Base-by-base conservation (phyloP, 2,888 invertebrate species). In the Polia nebulosa region DNA sequence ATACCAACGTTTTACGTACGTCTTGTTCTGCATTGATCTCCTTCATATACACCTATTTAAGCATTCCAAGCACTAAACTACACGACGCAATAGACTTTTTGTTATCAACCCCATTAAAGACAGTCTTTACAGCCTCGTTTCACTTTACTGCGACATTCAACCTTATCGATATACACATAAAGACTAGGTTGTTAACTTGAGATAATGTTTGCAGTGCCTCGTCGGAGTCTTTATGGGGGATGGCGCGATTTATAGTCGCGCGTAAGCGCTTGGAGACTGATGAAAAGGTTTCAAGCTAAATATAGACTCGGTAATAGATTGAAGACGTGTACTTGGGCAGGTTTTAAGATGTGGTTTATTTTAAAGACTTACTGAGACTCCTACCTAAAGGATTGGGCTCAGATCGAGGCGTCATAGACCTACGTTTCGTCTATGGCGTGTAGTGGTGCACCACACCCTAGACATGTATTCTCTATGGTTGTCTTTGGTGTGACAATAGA, bases 161-260 rank as follows among this genome's bases (percentile, higher is more conserved):
- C 76, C 78, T 73, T 84, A 78, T 72, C 51, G 0, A 3, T 20
- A 15, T 62, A 63, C 52, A 59, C 65, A 72, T 78, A 82, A 75
- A 69, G 71, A 36, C 58, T 58, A 58, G 58, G 73, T 80, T 80
- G 76, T 75, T 61, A 58, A 76, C 62, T 56, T 36, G 29, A 64
- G 73, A 74, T 72, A 70, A 69, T 81, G 77, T 76, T 71, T 81
- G 72, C 79, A 52, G 58, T 57, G 17, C 64, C 57, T 69, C 71
- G 70, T 81, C 72, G 29, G 62, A 34, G 44, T 51, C 51, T 83
- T 76, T 67, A 81, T 61, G 66, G 56, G 34, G 57, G 63, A 63
- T 53, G 41, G 41, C n/a, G 29, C 53, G 62, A 81, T 82, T 82
- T 81, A 84, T 65, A 51, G 47, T 56, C 27, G 58, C 20, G 56